A percentile compares a stretch with the other conserved stretches of the same genome.
Evolutionary conservation across 2,888 invertebrate genomes (phyloP).

Genomic region (Endomychus coccineus): DNA sequence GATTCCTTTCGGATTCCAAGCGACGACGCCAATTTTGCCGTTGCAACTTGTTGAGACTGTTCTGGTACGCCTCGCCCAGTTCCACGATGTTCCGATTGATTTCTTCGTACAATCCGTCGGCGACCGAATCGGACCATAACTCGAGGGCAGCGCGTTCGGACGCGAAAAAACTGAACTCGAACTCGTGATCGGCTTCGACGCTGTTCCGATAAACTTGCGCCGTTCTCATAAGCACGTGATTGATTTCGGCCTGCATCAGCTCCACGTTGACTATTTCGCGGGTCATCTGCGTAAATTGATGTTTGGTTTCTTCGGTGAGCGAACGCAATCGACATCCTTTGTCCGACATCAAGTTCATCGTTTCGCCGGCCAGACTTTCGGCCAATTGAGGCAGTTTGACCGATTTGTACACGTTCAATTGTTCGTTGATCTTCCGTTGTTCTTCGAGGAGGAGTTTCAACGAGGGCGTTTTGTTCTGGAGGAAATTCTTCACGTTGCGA

Average conservation of each 20-base stretch:
- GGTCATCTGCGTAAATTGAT: conserved; percentile 69
- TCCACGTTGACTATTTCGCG: conserved; percentile 68
- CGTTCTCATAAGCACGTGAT: conserved; percentile 63
- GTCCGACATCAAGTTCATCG: conserved; percentile 53
- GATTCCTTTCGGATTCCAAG: conserved; percentile 45
- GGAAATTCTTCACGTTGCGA: conserved; percentile 41
- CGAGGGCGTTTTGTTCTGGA: conserved; percentile 24
- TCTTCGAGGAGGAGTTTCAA: conserved; percentile 30
- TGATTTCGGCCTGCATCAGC: conserved; percentile 69
- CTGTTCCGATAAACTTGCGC: conserved; percentile 61
- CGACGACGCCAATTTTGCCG: conserved; percentile 44
- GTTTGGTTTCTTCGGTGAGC: conserved; percentile 59
- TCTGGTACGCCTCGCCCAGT: conserved; percentile 60
- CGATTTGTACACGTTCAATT: conserved; percentile 51
- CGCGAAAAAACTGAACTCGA: conserved; percentile 57
- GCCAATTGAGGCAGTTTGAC: conserved; percentile 64
- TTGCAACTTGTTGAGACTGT: conserved; percentile 53
- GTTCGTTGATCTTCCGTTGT: conserved; percentile 29
- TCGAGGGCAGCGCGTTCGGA: conserved; percentile 64
- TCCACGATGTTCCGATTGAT: conserved; percentile 64
- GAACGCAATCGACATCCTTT: conserved; percentile 44
- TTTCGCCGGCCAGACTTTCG: conserved; percentile 62
- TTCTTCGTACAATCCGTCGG: conserved; percentile 61
- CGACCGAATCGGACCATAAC: conserved; percentile 67
- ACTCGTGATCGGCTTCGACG: conserved; percentile 45